phyloP scores from a whole-genome alignment of 2,797 vertebrate genomes.

The Sebastes miniatus region DNA sequence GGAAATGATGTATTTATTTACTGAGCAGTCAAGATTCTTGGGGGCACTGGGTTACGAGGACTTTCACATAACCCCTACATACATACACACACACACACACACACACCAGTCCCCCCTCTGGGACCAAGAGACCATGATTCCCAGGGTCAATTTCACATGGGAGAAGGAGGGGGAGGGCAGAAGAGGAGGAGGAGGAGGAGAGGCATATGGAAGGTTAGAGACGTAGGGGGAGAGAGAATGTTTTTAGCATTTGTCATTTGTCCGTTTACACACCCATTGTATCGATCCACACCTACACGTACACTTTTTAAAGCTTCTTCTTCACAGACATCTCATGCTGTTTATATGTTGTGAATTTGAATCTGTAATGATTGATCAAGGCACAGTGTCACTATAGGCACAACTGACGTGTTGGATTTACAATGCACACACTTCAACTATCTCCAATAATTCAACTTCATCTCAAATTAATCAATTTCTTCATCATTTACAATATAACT shows the following conservation, averaged over 20 bases:
- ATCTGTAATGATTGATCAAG: neutral
- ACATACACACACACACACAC: neutral
- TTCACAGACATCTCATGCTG: neutral
- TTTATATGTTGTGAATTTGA: neutral
- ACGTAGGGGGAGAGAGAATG: neutral
- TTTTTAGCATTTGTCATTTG: too few relatives aligned
- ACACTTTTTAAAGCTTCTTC: neutral
- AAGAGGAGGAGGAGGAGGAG: neutral
- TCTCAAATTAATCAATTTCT: neutral
- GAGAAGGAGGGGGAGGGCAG: neutral
- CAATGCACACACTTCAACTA: neutral
- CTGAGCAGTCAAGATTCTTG: slow-evolving; percentile 67
- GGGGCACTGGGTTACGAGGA: slow-evolving; percentile 57
- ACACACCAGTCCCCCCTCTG: slow-evolving; percentile 20
- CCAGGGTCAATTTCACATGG: slow-evolving; percentile 77
- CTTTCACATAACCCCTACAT: slow-evolving; percentile 79
- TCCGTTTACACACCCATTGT: neutral
- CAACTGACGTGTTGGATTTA: too few relatives aligned
- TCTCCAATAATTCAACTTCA: neutral
- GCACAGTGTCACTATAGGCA: neutral
- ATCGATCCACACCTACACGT: neutral
- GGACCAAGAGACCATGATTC: slow-evolving; percentile 57
- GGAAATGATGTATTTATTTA: slow-evolving; percentile 81
- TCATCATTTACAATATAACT: neutral
- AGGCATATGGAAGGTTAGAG: neutral